phyloP scores from a whole-genome alignment of 2,888 invertebrate species.

The Limnephilus auricula region DNA sequence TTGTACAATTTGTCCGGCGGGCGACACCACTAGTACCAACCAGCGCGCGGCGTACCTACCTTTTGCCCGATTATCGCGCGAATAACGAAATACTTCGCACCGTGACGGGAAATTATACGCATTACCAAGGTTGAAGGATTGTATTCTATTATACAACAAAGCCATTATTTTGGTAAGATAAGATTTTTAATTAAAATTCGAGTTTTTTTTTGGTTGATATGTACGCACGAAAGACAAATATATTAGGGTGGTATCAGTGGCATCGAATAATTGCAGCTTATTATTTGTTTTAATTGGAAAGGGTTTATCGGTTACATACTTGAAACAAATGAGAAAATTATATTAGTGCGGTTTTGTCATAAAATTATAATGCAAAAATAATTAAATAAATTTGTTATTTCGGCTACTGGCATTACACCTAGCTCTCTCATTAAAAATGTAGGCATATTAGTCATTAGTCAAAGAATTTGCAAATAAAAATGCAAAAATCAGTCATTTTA shows the following conservation, averaged over 20 bases:
- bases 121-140: slow-evolving; percentile 17
- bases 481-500: no score
- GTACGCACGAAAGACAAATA: neutral
- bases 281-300: neutral
- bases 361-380: no score
- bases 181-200: neutral
- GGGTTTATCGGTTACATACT: neutral
- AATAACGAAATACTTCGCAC: slow-evolving; percentile 5
- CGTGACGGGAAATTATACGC: neutral
- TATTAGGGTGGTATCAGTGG: neutral
- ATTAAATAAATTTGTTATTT: no score
- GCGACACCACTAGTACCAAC: neutral
- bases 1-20: slow-evolving; percentile 15
- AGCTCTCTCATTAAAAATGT: no score
- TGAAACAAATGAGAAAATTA: no score
- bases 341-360: no score
- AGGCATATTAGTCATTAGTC: no score
- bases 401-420: no score
- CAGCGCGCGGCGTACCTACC: neutral
- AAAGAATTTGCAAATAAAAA: no score
- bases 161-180: neutral
- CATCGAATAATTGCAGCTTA: neutral
- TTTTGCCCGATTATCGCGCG: neutral
- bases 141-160: neutral
- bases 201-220: neutral